Evolutionary conservation across 2,797 vertebrate genomes (phyloP), one percentile per base, ranked within the genome.

Genomic region (Darevskia nairensis): DNA sequence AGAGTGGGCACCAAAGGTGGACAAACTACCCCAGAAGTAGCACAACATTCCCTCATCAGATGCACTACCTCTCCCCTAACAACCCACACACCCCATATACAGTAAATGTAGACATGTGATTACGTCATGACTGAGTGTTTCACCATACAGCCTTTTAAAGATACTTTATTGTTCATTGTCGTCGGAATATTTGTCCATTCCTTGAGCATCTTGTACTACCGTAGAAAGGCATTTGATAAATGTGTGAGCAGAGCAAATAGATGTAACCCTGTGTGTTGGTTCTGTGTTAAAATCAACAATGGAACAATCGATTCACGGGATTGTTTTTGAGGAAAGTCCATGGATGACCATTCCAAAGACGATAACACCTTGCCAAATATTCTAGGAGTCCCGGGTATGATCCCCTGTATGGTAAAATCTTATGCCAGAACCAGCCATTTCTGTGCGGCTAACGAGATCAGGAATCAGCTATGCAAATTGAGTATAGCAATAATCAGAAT

Each of bases 171-270:
- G 32, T 59, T 71, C 25, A 23, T 4, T 71, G 23, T 64, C 32
- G 7, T 35, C 46, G 59, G 55, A 55, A 35, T 39, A 59, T 41
- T 64, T n/a, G 41, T 46, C 55, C 10, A 10, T 64, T 13, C 35
- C 4, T 74, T 81, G 55, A 46, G 55, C 39, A 50, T 27, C 55
- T 61, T 74, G 3, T 32, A 32, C 27, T 11, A 25, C 41, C n/a
- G n/a, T n/a, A n/a, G n/a, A 68, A 86, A 68, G 41, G 23, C 84
- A 35, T 79, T 41, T 86, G 75, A 79, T 86, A 55, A 71, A 66
- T 21, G 19, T 59, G 9, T 71, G 23, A 71, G 32, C 19, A 55
- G 61, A 78, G 64, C 68, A 41, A 79, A 8, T 55, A 32, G 50
- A 55, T 19, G 13, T 59, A 80, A 71, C 27, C n/a, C 15, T 55